Conservation (phyloP, 2,888 invertebrate species). For the Melinaea menophilus region DNA sequence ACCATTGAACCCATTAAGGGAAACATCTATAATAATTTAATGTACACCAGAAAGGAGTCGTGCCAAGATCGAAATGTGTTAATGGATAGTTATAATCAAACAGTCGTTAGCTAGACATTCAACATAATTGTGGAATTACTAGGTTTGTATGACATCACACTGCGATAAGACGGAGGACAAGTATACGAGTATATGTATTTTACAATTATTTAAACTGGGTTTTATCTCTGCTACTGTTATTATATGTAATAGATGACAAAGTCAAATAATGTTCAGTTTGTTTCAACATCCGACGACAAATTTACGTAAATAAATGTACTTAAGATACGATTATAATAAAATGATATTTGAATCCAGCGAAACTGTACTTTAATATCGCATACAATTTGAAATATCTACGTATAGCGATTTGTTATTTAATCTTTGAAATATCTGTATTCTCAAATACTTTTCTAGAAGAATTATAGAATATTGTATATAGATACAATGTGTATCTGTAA, state of each 20-base stretch:
- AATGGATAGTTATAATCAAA: conserved; percentile 45
- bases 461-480: too few relatives aligned
- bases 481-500: too few relatives aligned
- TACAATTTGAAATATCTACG: too few relatives aligned
- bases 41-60: conserved; percentile 23
- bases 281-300: not conserved
- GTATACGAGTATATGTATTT: conserved; percentile 3
- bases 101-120: conserved; percentile 37
- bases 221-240: not conserved
- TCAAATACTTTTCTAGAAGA: too few relatives aligned
- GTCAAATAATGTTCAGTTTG: conserved; percentile 1
- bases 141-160: too few relatives aligned
- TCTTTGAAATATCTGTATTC: too few relatives aligned
- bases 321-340: not conserved
- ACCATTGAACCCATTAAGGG: too few relatives aligned
- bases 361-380: too few relatives aligned
- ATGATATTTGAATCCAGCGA: too few relatives aligned
- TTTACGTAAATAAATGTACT: not conserved
- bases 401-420: too few relatives aligned
- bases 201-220: conserved; percentile 3
- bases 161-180: conserved; percentile 34
- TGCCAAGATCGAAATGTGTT: conserved; percentile 42
- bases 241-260: not conserved
- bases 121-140: conserved; percentile 37
- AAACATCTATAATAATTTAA: not conserved